Evolutionary conservation across 2,113 vertebrate species (phyloP), one percentile per base, ranked within the genome.

Genomic region (Tachysurus vachellii): DNA sequence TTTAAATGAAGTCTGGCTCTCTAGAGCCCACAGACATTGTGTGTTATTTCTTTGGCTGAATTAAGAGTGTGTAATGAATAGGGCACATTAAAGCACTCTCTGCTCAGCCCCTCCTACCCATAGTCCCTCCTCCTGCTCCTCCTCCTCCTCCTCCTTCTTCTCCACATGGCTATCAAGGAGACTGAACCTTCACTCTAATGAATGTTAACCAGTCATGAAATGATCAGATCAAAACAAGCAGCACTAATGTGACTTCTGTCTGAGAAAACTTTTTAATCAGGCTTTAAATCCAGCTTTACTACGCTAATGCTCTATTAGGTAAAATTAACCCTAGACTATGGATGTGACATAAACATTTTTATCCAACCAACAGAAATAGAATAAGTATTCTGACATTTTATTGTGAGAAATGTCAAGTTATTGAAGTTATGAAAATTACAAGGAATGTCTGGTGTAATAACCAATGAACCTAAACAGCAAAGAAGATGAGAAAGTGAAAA

Each of bases 151-250:
- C n/a, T 64, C n/a, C 16, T 28, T 7, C 57, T 79, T 80, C 70
- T 68, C 86, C 62, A 85, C 86, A 31, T 28, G 54, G 56, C 88
- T 53, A 87, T 57, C 87, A 89, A 59, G 86, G 86, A 91, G 91
- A 89, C 89, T 89, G 91, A 86, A 86, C 83, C 89, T 84, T 62
- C 82, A 88, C 86, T 86, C 92, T 91, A 87, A 92, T 94, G 93
- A 94, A 94, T 95, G 94, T 95, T 95, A 95, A 95, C 94, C 93
- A 94, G 95, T 93, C 89, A 86, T 92, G 89, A 94, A 93, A 90
- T 87, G 91, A 91, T 91, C 87, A 88, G 6, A 84, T 91, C 93
- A 89, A 92, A 91, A 87, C 85, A 89, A 61, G 83, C 83, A 84
- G 88, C 77, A 85, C 84, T 71, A 90, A 70, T 62, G 68, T 82